phyloP scores from a whole-genome alignment of 2,113 vertebrate species.

The Eurystomus gularis region DNA sequence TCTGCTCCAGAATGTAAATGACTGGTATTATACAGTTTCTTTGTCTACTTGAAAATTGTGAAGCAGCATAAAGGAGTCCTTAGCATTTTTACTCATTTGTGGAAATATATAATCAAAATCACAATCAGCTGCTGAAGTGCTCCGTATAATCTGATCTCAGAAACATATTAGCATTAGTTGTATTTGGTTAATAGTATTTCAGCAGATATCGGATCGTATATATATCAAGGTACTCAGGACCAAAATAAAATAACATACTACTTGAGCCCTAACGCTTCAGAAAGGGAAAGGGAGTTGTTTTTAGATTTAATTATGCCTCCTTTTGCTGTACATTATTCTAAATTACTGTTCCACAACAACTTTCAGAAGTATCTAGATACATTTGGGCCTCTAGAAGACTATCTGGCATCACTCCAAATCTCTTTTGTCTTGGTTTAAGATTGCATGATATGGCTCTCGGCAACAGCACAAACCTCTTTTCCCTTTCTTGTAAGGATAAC shows the following conservation, averaged over 20 bases:
- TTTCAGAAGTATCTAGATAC: neutral
- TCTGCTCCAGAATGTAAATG: neutral
- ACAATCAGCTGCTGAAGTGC: conserved; percentile 2
- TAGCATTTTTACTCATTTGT: neutral
- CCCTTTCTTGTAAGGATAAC: neutral
- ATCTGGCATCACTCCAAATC: neutral
- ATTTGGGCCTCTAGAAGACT: neutral
- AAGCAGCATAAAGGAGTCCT: neutral
- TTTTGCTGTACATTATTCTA: neutral
- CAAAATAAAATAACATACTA: neutral
- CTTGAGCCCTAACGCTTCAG: neutral
- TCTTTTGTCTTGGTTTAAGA: neutral
- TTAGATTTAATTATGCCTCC: neutral
- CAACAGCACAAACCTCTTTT: neutral
- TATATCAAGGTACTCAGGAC: neutral
- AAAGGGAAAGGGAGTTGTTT: neutral
- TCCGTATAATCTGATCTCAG: conserved; percentile 7
- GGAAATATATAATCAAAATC: conserved; percentile 24
- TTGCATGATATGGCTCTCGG: neutral
- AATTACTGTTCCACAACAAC: neutral
- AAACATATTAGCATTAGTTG: neutral
- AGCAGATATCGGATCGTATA: neutral
- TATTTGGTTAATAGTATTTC: neutral
- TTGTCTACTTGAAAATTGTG: neutral
- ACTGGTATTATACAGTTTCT: neutral